Base-by-base conservation (phyloP, 2,113 vertebrate genomes). In the Candoia aspera region DNA sequence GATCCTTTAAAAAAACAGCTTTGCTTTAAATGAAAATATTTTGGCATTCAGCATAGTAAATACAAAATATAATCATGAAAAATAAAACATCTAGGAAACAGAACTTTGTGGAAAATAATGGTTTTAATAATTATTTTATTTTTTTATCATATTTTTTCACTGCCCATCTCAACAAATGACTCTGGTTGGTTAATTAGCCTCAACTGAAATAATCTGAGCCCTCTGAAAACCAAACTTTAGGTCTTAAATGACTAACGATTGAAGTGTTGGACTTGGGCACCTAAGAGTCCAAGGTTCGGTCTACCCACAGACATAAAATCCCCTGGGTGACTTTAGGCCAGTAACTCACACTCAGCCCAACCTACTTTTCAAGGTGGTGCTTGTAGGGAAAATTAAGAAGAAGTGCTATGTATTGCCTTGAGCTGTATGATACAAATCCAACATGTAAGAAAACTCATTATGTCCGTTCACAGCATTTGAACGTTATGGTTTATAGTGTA, bases 1-100 rank as follows among this genome's bases (percentile, higher is more conserved):
- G n/a, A 26, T 95, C 19, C 42, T 92, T 95, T 91, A 4, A 89
- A 94, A 94, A 86, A 57, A 86, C n/a, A 57, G 29, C 29, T 94
- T 94, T 90, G 33, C 92, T 94, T 91, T 55, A 91, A 92, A 93
- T 46, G 0, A 92, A 94, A 92, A 91, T 92, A 29, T 5, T 90
- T 93, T 89, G 93, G 83, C 0, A 87, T 29, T 85, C 93, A 13
- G 26, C 93, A 60, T 94, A 21, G 37, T 93, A 60, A 15, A 21
- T 73, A 26, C 0, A 0, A 17, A 91, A 29, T 90, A 90, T 89
- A 88, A 73, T 91, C 79, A 62, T 79, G 13, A 86, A 46, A 91
- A 86, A 9, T 54, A 6, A 86, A 89, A 79, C 64, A 57, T 84
- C 94, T 88, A 91, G 68, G 54, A 90, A 91, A 57, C 23, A 26